phyloP scores from a whole-genome alignment of 2,888 invertebrate genomes.

The Listrodromus nycthemerus region DNA sequence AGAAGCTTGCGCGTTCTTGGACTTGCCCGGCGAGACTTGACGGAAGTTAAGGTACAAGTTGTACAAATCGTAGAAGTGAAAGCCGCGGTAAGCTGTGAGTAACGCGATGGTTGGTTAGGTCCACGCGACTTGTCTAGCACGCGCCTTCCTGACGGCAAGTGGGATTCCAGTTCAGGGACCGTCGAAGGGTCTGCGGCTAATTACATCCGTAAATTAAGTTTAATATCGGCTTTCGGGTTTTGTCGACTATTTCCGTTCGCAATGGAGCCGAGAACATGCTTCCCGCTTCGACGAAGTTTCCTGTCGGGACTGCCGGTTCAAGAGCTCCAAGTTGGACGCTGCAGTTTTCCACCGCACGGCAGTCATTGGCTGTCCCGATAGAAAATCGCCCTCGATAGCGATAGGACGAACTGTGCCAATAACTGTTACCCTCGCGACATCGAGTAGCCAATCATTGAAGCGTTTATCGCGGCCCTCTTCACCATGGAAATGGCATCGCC shows the following conservation, averaged over 20 bases:
- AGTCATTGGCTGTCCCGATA: not conserved
- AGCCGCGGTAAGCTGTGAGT: constrained; percentile 40
- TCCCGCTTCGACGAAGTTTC: constrained; percentile 78
- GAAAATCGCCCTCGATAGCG: not conserved
- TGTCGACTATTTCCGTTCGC: constrained; percentile 32
- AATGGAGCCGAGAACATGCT: constrained; percentile 31
- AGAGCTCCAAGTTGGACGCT: not conserved
- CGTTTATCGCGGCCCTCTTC: not conserved
- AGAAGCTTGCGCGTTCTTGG: constrained; percentile 2
- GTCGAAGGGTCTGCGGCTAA: constrained; percentile 78
- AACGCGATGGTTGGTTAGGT: constrained; percentile 38
- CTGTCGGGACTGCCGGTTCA: constrained; percentile 24
- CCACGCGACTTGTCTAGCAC: constrained; percentile 32
- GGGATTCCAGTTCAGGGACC: constrained; percentile 36
- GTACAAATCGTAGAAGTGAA: constrained; percentile 46
- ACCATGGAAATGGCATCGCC: constrained; percentile 13
- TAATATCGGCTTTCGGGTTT: constrained; percentile 80
- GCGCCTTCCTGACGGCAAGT: constrained; percentile 7
- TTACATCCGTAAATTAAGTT: constrained; percentile 83
- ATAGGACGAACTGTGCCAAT: not conserved
- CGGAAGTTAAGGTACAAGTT: constrained; percentile 32
- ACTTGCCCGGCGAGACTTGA: constrained; percentile 12
- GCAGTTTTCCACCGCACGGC: not conserved
- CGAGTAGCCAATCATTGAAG: not conserved
- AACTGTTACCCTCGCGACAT: not conserved